These are phyloP conservation scores for Harpegnathos saltator DNA, from an alignment of 1,140 invertebrate genomes.

Conservation along the genomic window DNA sequence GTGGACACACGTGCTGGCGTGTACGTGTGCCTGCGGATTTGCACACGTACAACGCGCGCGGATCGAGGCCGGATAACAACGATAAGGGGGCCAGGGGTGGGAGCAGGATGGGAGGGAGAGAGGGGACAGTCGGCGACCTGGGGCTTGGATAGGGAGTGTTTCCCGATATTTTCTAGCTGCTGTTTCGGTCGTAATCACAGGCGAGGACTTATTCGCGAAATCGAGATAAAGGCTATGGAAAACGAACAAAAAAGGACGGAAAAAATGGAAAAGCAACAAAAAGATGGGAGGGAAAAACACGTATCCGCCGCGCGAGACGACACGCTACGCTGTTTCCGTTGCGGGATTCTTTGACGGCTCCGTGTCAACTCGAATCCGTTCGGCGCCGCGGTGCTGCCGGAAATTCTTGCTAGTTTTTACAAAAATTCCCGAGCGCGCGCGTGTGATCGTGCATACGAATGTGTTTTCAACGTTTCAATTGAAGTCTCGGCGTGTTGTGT, in stretches of 20 bases:
- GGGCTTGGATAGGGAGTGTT: too few species aligned
- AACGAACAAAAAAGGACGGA: neutral
- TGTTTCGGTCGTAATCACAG: slow-evolving; percentile 32
- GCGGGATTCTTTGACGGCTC: neutral
- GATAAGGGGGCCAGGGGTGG: neutral
- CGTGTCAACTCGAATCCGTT: too few species aligned
- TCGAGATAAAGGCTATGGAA: slow-evolving; percentile 4
- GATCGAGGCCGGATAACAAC: slow-evolving; percentile 21
- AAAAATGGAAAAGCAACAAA: too few species aligned
- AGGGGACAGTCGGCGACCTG: neutral
- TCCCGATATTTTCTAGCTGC: slow-evolving; percentile 48
- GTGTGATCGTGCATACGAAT: too few species aligned
- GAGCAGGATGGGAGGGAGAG: too few species aligned
- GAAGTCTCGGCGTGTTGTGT: too few species aligned
- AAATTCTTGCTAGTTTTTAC: too few species aligned
- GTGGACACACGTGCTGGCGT: neutral
- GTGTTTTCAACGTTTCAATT: too few species aligned
- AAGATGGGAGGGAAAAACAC: too few species aligned
- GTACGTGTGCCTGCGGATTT: slow-evolving; percentile 1
- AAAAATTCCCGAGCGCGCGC: too few species aligned
- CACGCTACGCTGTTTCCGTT: too few species aligned
- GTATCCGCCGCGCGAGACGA: neutral
- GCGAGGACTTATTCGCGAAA: slow-evolving; percentile 1
- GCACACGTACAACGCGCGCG: neutral
- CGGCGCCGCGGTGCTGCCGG: too few species aligned